Conservation (phyloP, 1,140 invertebrate species). For the Polyergus mexicanus region DNA sequence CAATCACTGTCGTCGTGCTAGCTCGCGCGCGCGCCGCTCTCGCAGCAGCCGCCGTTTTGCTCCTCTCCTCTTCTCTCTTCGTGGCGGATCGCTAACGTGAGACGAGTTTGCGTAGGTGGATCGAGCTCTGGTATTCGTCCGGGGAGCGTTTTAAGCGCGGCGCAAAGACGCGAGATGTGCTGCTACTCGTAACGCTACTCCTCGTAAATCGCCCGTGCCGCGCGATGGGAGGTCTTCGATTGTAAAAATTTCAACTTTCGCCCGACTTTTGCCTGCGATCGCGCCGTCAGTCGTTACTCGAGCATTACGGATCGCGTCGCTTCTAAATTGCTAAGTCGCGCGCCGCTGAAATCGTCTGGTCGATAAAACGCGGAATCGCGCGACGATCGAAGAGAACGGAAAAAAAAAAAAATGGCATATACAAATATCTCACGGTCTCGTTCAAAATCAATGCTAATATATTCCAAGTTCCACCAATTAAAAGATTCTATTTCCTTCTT, state of each 20-base stretch:
- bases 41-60: constrained; percentile 46
- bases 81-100: constrained; percentile 54
- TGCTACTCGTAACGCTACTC: constrained; percentile 1
- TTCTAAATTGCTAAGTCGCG: constrained; percentile 17
- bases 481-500: constrained; percentile 6
- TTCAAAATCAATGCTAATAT: neutral
- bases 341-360: neutral
- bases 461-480: neutral
- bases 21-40: constrained; percentile 39
- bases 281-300: constrained; percentile 15
- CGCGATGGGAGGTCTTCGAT: constrained; percentile 52
- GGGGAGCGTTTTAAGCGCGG: constrained; percentile 43
- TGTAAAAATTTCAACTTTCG: constrained; percentile 54
- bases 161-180: constrained; percentile 46
- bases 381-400: neutral
- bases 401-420: neutral
- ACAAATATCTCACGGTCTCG: neutral
- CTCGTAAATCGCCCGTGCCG: constrained; percentile 48
- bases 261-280: constrained; percentile 37
- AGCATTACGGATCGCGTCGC: constrained; percentile 9
- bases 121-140: constrained; percentile 52
- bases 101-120: constrained; percentile 70
- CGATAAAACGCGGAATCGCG: constrained; percentile 16
- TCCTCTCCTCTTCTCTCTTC: neutral
- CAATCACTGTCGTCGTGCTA: neutral